Conservation (phyloP, 2,888 invertebrate species). For the Amphipoea oculea region DNA sequence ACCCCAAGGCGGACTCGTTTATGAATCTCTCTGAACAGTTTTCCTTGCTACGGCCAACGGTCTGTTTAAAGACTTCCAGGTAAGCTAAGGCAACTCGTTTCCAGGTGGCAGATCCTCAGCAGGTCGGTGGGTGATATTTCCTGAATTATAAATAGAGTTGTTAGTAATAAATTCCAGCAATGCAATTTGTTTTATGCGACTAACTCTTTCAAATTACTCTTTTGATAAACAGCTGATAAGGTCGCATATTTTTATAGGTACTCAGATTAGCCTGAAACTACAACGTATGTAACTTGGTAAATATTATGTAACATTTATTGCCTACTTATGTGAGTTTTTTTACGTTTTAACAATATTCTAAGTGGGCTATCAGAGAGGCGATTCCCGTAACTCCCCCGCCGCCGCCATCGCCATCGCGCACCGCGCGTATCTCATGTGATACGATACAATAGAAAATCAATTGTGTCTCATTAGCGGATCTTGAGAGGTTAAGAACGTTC, state of each 20-base stretch:
- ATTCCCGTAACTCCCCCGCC: not conserved
- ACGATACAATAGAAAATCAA: too few relatives aligned
- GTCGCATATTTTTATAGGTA: constrained; percentile 50
- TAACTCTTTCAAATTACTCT: constrained; percentile 47
- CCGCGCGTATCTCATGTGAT: too few relatives aligned
- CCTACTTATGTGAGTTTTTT: constrained; percentile 6
- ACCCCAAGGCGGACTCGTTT: not conserved
- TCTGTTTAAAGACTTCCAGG: not conserved
- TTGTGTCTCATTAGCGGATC: too few relatives aligned
- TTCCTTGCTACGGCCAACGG: not conserved
- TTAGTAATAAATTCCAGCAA: constrained; percentile 25
- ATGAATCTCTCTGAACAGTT: not conserved
- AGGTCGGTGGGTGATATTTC: not conserved
- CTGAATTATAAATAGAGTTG: not conserved
- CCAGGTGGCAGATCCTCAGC: not conserved
- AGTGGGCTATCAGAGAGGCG: not conserved
- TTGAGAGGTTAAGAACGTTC: not conserved
- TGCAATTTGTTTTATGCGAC: constrained; percentile 47
- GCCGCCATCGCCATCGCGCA: too few relatives aligned
- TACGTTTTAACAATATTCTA: not conserved
- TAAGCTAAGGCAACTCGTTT: not conserved
- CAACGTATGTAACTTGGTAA: constrained; percentile 26
- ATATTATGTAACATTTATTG: constrained; percentile 25
- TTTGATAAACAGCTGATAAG: constrained; percentile 56
- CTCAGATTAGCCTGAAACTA: constrained; percentile 48